Base-by-base conservation (phyloP, 64 coral and sea anemone genomes). In the Montipora cactus region DNA sequence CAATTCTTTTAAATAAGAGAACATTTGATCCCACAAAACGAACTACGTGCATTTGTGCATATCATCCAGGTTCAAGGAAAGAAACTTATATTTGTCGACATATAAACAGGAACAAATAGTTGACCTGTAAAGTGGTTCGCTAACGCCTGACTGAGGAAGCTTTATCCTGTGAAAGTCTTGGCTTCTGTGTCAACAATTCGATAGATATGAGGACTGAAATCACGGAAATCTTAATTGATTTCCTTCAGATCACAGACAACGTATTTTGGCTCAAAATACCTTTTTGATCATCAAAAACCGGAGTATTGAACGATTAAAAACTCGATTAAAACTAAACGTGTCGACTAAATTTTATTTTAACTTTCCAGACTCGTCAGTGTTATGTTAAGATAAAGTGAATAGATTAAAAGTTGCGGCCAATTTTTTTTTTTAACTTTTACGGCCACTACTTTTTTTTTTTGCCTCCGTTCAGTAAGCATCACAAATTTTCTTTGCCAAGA, bases 261-360 rank as follows among this genome's bases (percentile, higher is more conserved):
- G 82, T 50, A 49, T 3, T 70, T 86, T 46, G 15, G 45, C 7
- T 44, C 61, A 49, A 8, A 49, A 49, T 9, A 15, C 21, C 18
- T 46, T 50, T 44, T 71, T 86, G 67, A 86, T 86, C 82, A n/a
- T 18, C 66, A 68, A 18, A 70, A 67, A 70, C 37, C 62, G 46
- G 47, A 71, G 64, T 47, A 86, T 86, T 71, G 82, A 86, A 23
- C 66, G 82, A 71, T 86, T 71, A 86, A 44, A 71, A 86, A 84
- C 49, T 86, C 66, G 47, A 86, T 86, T 86, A 86, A 86, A 86
- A 72, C 44, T 73, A 52, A 86, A 86, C 82, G 64, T 19, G 18
- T 12, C 3, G 46, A 47, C 18, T 49, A 9, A 66, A 50, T 18
- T 23, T 14, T 16, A 64, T 64, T 64, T 64, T 14, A 64, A 64